These are phyloP conservation scores for Podarcis muralis DNA, from an alignment of 2,113 vertebrate genomes.

Conservation along the genomic window DNA sequence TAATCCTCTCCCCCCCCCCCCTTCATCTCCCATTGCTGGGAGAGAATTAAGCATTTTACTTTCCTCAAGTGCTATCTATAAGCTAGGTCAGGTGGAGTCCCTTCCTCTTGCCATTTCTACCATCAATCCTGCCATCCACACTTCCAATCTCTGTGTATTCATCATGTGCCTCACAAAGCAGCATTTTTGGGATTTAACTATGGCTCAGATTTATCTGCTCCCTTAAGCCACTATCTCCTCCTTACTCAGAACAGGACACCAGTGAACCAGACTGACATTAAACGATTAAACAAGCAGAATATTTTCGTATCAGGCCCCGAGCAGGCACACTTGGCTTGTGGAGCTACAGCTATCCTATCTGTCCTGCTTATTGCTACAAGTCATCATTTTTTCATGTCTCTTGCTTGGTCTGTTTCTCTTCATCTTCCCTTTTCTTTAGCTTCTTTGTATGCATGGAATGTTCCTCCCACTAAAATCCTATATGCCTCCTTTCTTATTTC, in stretches of 20 bases:
- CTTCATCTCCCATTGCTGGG: background rate
- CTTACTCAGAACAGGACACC: background rate
- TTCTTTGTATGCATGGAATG: background rate
- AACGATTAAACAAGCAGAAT: background rate
- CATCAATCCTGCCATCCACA: background rate
- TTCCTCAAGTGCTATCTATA: conserved; percentile 8
- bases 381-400: too few relatives aligned
- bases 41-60: background rate
- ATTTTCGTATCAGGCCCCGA: background rate
- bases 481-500: background rate
- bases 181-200: background rate
- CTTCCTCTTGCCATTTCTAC: background rate
- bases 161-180: background rate
- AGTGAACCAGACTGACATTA: background rate
- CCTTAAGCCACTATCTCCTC: background rate
- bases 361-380: background rate
- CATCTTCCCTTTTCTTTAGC: background rate
- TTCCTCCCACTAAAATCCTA: background rate
- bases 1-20: background rate
- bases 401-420: background rate
- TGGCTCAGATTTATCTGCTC: accelerated
- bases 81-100: background rate
- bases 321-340: background rate
- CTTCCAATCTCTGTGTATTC: background rate
- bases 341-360: background rate